Percentiles rank a stretch among this genome's conserved stretches.
Evolutionary conservation across 2,797 vertebrate species (phyloP).

Genomic region (Melanotaenia parkinsoni): DNA sequence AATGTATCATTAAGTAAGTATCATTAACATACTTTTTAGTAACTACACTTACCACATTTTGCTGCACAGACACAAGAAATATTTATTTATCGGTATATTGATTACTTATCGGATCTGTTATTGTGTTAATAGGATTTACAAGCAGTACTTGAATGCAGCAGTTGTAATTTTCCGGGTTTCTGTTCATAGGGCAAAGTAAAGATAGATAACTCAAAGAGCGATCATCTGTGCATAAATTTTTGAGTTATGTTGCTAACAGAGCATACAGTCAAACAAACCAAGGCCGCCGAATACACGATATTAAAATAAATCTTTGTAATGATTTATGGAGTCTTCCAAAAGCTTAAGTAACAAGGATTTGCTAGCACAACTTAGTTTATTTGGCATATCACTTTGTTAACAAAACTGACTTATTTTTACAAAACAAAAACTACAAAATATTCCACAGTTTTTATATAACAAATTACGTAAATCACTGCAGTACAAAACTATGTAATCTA

Average conservation of each 20-base stretch:
- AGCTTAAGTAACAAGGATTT: background rate
- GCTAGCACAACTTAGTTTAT: background rate
- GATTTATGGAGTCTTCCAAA: background rate
- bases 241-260: no score
- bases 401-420: background rate
- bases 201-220: background rate
- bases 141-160: conserved; percentile 32
- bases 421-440: background rate
- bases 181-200: conserved; percentile 1
- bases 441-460: background rate
- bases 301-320: no score
- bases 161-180: conserved; percentile 51
- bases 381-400: background rate
- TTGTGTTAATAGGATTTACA: conserved; percentile 6
- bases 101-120: background rate
- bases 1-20: background rate
- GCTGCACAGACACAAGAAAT: background rate
- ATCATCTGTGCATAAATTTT: no score
- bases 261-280: no score
- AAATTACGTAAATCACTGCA: background rate
- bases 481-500: background rate
- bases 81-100: background rate
- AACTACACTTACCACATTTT: rapidly evolving
- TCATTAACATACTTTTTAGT: rapidly evolving
- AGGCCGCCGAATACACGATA: no score